Conservation (phyloP, 2,797 vertebrate genomes). For the Pseudochaenichthys georgianus region DNA sequence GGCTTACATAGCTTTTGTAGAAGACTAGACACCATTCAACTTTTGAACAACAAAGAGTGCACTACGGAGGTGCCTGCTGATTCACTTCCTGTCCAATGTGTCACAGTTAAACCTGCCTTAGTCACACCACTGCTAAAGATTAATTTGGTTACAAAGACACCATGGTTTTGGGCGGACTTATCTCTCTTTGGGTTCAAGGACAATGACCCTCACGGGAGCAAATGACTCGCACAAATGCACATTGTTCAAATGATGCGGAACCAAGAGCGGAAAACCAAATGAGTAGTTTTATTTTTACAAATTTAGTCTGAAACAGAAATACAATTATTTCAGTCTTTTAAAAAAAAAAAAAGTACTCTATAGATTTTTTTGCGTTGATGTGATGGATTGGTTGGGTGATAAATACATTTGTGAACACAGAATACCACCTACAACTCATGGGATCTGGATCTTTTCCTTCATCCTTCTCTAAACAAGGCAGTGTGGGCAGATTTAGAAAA, state of each 20-base stretch:
- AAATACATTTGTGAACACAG: not conserved
- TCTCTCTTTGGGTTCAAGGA: slow-evolving; percentile 29
- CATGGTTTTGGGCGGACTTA: slow-evolving; percentile 12
- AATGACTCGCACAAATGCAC: not conserved
- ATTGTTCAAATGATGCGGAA: too few species aligned
- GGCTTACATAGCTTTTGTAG: slow-evolving; percentile 15
- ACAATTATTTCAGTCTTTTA: too few species aligned
- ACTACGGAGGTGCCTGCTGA: slow-evolving; percentile 29
- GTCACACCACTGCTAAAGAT: slow-evolving; percentile 22
- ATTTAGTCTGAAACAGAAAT: not conserved
- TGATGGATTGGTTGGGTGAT: slow-evolving; percentile 3
- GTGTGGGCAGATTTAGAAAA: slow-evolving; percentile 1
- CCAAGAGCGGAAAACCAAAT: not conserved
- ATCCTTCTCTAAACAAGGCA: not conserved
- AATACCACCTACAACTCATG: not conserved
- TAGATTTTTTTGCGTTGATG: not conserved
- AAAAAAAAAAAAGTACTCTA: not conserved
- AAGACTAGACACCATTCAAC: slow-evolving; percentile 4
- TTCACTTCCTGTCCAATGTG: slow-evolving; percentile 51
- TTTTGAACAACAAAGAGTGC: slow-evolving; percentile 22
- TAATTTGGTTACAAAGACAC: slow-evolving; percentile 29
- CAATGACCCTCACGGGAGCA: slow-evolving; percentile 9
- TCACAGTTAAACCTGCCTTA: slow-evolving; percentile 28
- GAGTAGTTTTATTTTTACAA: not conserved
- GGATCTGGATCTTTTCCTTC: not conserved